Conservation (phyloP, 2,113 vertebrate species). For the Prunella fulvescens region DNA sequence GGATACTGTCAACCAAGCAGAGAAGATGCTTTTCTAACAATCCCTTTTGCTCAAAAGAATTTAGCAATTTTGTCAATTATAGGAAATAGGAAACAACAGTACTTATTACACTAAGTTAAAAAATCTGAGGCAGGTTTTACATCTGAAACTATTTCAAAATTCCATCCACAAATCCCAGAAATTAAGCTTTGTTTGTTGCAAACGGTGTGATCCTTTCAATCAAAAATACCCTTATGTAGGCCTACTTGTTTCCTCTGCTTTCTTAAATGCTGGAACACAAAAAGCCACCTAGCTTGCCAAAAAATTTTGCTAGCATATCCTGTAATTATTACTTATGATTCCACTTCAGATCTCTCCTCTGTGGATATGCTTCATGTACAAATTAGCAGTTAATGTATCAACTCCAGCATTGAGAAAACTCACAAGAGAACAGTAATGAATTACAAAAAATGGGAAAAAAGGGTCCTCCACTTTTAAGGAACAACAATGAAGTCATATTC, state of each 20-base stretch:
- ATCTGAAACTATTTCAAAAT: background rate
- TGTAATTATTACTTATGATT: background rate
- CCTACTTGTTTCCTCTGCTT: background rate
- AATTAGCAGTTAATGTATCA: background rate
- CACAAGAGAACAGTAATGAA: accelerated
- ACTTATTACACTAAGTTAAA: background rate
- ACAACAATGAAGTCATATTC: background rate
- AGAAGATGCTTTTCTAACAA: background rate
- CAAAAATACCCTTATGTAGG: background rate
- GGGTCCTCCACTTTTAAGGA: background rate
- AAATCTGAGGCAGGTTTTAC: background rate
- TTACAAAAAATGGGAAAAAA: background rate
- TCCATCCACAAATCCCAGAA: background rate
- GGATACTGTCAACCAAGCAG: background rate
- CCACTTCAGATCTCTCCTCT: background rate
- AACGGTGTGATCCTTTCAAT: background rate
- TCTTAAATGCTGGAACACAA: background rate
- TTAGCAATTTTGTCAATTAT: background rate
- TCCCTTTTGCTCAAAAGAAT: background rate
- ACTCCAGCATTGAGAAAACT: background rate
- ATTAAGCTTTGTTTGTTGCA: background rate
- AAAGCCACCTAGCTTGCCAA: background rate
- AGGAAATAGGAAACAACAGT: accelerated
- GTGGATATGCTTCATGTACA: background rate
- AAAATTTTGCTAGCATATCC: background rate